These are phyloP conservation scores for Carabus problematicus DNA, from an alignment of 2,888 invertebrate species.

Conservation along the genomic window DNA sequence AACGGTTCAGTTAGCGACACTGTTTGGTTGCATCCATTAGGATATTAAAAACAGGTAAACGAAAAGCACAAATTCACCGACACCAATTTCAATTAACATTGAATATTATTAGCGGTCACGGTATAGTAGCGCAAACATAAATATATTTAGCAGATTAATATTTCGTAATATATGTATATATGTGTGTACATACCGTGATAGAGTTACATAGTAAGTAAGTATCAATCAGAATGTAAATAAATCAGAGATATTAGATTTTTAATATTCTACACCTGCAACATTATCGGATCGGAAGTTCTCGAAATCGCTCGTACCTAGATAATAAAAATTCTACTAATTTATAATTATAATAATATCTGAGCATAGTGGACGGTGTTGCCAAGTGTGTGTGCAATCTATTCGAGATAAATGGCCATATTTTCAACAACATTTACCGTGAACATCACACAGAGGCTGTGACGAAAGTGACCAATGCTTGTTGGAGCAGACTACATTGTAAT, in stretches of 20 bases:
- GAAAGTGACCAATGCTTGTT: no score
- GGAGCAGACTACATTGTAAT: no score
- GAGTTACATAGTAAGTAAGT: no score
- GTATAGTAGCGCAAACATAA: no score
- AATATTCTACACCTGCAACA: no score
- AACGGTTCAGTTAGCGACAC: constrained; percentile 37
- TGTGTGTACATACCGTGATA: no score
- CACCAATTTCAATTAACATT: constrained; percentile 25
- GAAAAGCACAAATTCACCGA: constrained; percentile 1
- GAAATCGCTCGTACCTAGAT: no score
- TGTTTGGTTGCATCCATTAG: constrained; percentile 35
- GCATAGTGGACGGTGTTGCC: neutral
- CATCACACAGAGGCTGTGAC: neutral
- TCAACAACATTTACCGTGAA: neutral
- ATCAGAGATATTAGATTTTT: no score
- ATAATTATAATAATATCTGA: constrained; percentile 3
- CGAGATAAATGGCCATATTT: constrained; percentile 24
- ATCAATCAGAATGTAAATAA: no score
- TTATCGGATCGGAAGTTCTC: no score
- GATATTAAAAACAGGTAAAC: constrained; percentile 36
- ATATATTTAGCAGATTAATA: no score
- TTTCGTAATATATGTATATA: no score
- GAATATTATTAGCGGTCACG: constrained; percentile 8
- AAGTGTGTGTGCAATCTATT: constrained; percentile 3
- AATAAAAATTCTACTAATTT: neutral